These are phyloP conservation scores for Gobionotothen gibberifrons DNA, from an alignment of 2,797 vertebrate species.

Conservation along the genomic window DNA sequence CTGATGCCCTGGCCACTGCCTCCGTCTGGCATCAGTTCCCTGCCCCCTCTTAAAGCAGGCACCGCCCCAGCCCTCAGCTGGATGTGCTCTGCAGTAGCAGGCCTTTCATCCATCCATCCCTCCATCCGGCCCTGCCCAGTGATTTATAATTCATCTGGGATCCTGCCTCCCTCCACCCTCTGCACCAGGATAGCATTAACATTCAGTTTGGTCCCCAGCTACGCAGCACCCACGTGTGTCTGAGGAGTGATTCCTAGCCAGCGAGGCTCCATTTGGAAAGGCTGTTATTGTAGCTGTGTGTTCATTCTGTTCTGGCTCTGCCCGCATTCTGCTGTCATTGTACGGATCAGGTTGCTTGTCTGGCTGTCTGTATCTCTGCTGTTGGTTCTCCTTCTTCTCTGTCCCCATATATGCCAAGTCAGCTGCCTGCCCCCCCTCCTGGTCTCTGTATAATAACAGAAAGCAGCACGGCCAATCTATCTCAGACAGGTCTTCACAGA, in stretches of 20 bases:
- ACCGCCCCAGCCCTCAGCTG: conserved; percentile 75
- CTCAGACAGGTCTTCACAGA: conserved; percentile 11
- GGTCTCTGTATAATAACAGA: conserved; percentile 45
- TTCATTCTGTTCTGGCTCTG: conserved; percentile 59
- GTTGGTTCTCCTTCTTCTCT: conserved; percentile 47
- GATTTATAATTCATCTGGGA: conserved; percentile 88
- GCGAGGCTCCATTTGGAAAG: conserved; percentile 68
- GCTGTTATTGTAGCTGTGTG: conserved; percentile 65
- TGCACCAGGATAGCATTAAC: conserved; percentile 83
- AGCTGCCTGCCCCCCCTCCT: conserved; percentile 49
- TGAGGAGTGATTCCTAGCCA: conserved; percentile 63
- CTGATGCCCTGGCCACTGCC: conserved; percentile 31
- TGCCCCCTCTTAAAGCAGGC: conserved; percentile 73
- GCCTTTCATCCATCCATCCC: conserved; percentile 77
- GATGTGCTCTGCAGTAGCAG: conserved; percentile 71
- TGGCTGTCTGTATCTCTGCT: conserved; percentile 55
- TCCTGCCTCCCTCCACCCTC: conserved; percentile 79
- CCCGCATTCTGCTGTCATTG: conserved; percentile 56
- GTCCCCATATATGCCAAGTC: conserved; percentile 57
- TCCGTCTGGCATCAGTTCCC: conserved; percentile 64
- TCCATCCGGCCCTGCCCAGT: conserved; percentile 81
- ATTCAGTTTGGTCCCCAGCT: conserved; percentile 82
- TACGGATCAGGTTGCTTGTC: conserved; percentile 54
- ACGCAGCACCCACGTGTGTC: conserved; percentile 70
- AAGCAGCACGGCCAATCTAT: conserved; percentile 24